Base-by-base conservation (phyloP, 2,113 vertebrate genomes). In the Epinephelus cyanopodus region DNA sequence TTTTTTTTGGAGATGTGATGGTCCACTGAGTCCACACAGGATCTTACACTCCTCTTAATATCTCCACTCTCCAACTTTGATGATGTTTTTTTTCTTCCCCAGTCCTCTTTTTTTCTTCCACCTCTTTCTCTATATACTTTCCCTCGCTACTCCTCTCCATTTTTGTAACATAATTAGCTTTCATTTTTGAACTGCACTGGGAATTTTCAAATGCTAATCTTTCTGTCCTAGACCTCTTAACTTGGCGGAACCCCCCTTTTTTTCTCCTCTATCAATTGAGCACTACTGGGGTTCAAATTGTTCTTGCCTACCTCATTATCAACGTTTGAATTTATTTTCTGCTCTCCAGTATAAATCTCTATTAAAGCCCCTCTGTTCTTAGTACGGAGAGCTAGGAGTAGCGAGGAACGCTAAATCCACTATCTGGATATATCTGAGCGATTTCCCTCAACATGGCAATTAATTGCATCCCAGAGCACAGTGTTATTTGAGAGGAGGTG, bases 241-340 rank as follows among this genome's bases (percentile, higher is more conserved):
- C 71, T 82, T 95, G 90, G 92, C 80, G 79, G 93, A 96, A 94
- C 87, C 93, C 53, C 68, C 56, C 21, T 70, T 76, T 91, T 72
- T 65, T 29, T 72, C 87, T 93, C 86, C 87, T 87, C 73, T 94
- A 89, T 93, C 93, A 95, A 92, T 94, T 96, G 92, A 95, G 92
- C 92, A 93, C 94, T 87, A 92, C 92, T 93, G 94, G 94, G 93
- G 93, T 96, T 97, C 94, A 97, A 96, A 96, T 95, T 95, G 92
- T 96, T 94, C 95, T 96, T 89, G 92, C 92, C 94, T 93, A 93
- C 92, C 95, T 97, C 95, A 97, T 98, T 97, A 97, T 97, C 94
- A 95, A 82, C 60, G 80, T 92, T 96, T 95, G 92, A 95, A 94
- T 93, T 93, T 90, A 94, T 92, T 92, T 95, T 94, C 89, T 88